Evolutionary conservation across 2,797 vertebrate species (phyloP), one percentile per base, ranked within the genome.

Genomic region (Vultur gryphus): DNA sequence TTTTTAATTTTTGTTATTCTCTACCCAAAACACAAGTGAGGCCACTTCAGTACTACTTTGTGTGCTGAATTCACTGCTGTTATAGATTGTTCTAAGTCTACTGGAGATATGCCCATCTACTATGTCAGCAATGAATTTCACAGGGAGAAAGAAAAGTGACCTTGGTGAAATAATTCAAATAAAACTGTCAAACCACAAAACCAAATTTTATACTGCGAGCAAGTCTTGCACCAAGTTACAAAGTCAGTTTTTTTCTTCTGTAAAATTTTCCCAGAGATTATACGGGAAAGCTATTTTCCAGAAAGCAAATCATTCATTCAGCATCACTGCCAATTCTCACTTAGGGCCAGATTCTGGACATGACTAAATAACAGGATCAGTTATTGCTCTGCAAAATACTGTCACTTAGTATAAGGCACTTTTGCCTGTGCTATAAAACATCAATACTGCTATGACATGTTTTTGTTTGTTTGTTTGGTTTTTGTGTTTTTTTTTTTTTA

Each of bases 261-360:
- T 58, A 89, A 65, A 75, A 29, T 62, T 80, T 90, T 95, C 85
- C 84, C 92, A 81, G 87, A 72, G 70, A 92, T 85, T 92, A 69
- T 71, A 95, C 19, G 82, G 92, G 70, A 96, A 94, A 97, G 54
- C 51, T 81, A 3, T 93, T 96, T 96, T 92, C 89, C 94, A 95
- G 84, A 94, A 94, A 92, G 89, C 76, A 84, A 94, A 78, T 61
- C 13, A 72, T 71, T 89, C 90, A 81, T 83, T 87, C 87, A 72
- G 84, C 61, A 76, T 18, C 3, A 4, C 87, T 94, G 93, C 93
- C 94, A 93, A 7, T 78, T 85, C 94, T 87, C 79, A 84, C 76
- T 85, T 65, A n/a, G 69, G 89, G 90, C 86, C 71, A 87, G 49
- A 85, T 85, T 80, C 81, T 89, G 94, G 78, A 89, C 86, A 62